A percentile compares a stretch with the other conserved stretches of the same genome.
Conservation (phyloP, 2,888 invertebrate species). For the Chrysomela aeneicollis region DNA sequence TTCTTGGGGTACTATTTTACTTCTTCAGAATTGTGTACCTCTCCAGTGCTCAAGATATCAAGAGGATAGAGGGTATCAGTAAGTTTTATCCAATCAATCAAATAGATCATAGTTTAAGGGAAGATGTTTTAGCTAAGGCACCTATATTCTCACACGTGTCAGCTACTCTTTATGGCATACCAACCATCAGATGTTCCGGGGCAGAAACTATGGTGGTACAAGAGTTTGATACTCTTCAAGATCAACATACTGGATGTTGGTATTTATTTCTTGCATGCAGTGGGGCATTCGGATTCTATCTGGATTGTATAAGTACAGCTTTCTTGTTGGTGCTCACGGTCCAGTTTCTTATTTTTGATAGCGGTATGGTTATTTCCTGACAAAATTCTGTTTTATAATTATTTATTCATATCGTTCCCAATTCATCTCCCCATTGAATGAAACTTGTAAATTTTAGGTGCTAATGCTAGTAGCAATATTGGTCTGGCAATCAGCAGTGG, state of each 20-base stretch:
- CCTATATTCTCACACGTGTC: slow-evolving; percentile 91
- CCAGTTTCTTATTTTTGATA: slow-evolving; percentile 68
- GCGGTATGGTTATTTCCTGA: slow-evolving; percentile 59
- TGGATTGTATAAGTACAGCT: slow-evolving; percentile 69
- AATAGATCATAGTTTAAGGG: neutral
- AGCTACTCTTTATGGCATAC: slow-evolving; percentile 84
- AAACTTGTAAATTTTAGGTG: slow-evolving; percentile 15
- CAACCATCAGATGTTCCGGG: slow-evolving; percentile 83
- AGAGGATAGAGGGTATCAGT: slow-evolving; percentile 67
- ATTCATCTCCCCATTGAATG: neutral
- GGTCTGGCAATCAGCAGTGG: slow-evolving; percentile 49
- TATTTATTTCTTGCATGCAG: slow-evolving; percentile 68
- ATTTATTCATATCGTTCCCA: too few relatives aligned
- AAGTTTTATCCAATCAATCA: slow-evolving; percentile 40
- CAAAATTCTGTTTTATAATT: neutral
- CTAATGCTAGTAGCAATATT: slow-evolving; percentile 46
- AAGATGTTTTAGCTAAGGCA: slow-evolving; percentile 71
- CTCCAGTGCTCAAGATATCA: slow-evolving; percentile 75
- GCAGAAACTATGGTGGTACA: slow-evolving; percentile 75
- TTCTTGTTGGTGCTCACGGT: slow-evolving; percentile 71
- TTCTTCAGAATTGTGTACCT: slow-evolving; percentile 72
- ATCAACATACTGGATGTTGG: slow-evolving; percentile 71
- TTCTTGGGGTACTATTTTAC: slow-evolving; percentile 71
- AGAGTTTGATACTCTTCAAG: slow-evolving; percentile 79
- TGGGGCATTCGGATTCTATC: slow-evolving; percentile 67